Evolutionary conservation across 2,113 vertebrate species (phyloP).

Genomic region (Phrynosoma blainvillii): DNA sequence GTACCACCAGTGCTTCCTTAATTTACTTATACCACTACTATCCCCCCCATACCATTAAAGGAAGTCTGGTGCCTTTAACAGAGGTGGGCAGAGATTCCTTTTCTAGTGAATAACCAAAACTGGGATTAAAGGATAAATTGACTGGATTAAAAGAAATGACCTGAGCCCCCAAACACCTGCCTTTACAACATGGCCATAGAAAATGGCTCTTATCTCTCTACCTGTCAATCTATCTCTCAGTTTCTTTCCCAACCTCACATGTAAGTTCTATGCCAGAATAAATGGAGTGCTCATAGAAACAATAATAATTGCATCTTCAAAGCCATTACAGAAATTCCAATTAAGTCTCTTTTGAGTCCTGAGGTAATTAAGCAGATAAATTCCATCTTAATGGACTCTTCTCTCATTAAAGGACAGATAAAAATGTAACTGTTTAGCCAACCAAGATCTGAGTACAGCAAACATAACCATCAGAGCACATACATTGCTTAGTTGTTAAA

Average conservation of each 20-base stretch:
- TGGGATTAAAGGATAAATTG: not conserved
- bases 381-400: not conserved
- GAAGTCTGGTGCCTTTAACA: not conserved
- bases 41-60: not conserved
- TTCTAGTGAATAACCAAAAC: not conserved
- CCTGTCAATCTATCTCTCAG: not conserved
- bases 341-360: not conserved
- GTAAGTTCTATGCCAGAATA: not conserved
- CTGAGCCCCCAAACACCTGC: not conserved
- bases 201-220: not conserved
- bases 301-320: slow-evolving; percentile 20
- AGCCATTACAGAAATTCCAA: not conserved
- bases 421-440: not conserved
- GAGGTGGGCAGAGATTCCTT: not conserved
- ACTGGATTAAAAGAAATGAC: not conserved
- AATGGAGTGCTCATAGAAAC: not conserved
- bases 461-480: not conserved
- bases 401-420: slow-evolving; percentile 22
- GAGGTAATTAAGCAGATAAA: slow-evolving; percentile 42
- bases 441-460: not conserved
- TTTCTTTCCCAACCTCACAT: not conserved
- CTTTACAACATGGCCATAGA: not conserved
- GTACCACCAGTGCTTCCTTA: too few species aligned
- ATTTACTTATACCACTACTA: too few species aligned
- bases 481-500: not conserved